Percentiles rank a stretch among this genome's conserved stretches.
Evolutionary conservation across 1,140 invertebrate species (phyloP).

Genomic region (Cyclina sinensis): DNA sequence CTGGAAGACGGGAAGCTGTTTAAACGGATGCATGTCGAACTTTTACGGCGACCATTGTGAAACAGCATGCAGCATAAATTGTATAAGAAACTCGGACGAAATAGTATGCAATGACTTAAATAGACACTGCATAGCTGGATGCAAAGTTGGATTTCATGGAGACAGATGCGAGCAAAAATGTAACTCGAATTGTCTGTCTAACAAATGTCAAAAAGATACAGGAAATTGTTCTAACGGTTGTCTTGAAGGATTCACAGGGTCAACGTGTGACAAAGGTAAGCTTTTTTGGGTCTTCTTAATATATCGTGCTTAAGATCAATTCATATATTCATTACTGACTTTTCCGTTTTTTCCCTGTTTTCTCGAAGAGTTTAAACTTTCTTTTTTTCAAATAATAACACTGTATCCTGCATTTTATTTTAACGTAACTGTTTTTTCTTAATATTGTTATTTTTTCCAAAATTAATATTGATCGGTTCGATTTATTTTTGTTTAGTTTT

Average conservation of each 20-base stretch:
- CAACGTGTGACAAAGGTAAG: background rate
- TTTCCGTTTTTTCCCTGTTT: no score
- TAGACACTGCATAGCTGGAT: background rate
- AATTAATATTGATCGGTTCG: no score
- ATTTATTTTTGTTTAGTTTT: no score
- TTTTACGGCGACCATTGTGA: background rate
- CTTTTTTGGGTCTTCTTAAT: no score
- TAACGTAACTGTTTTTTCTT: no score
- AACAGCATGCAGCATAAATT: background rate
- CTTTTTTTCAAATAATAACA: no score
- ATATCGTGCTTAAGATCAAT: no score
- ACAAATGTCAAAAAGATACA: background rate
- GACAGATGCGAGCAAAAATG: background rate
- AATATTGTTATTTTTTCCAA: no score
- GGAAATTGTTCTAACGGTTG: background rate
- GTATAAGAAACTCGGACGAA: background rate
- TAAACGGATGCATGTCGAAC: background rate
- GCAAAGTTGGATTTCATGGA: conserved; percentile 13
- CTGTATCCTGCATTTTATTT: no score
- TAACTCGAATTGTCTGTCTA: background rate
- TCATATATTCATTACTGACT: no score
- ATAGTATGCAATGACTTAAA: background rate
- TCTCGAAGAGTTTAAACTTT: no score
- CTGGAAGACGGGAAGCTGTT: background rate
- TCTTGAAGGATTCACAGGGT: background rate